phyloP scores from a whole-genome alignment of 1,140 invertebrate genomes.

The Trichoplusia ni region DNA sequence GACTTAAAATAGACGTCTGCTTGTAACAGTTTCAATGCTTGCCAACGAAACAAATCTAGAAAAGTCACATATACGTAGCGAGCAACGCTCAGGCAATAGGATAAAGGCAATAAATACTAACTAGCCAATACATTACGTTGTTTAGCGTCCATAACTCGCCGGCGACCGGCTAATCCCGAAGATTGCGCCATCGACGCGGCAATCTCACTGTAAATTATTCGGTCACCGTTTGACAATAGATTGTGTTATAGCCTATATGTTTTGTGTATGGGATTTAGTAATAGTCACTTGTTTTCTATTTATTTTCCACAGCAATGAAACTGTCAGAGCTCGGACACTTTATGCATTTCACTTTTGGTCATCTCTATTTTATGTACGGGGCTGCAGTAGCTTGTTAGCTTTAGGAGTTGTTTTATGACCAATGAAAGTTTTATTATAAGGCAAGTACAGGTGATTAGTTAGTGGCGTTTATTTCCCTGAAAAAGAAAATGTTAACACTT shows the following conservation, averaged over 20 bases:
- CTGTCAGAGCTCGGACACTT: not conserved
- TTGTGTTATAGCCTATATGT: constrained; percentile 1
- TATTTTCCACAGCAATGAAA: too few relatives aligned
- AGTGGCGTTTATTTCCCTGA: too few relatives aligned
- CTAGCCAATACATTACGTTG: constrained; percentile 9
- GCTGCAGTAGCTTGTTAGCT: too few relatives aligned
- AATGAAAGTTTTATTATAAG: too few relatives aligned
- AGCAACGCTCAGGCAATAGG: constrained; percentile 6
- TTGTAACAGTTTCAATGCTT: constrained; percentile 12
- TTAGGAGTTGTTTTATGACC: too few relatives aligned
- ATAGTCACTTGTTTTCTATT: not conserved
- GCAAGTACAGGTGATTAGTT: too few relatives aligned
- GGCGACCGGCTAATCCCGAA: constrained; percentile 24
- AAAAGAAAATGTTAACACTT: too few relatives aligned
- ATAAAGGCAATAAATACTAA: constrained; percentile 24
- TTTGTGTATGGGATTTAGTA: constrained; percentile 5
- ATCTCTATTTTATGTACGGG: too few relatives aligned
- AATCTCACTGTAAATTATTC: constrained; percentile 17
- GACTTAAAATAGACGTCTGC: not conserved
- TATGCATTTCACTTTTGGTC: too few relatives aligned
- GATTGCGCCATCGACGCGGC: constrained; percentile 26
- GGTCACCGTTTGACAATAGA: constrained; percentile 13
- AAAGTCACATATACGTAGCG: constrained; percentile 1
- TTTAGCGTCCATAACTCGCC: constrained; percentile 21
- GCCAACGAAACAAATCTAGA: constrained; percentile 1